These are phyloP conservation scores for Camelus bactrianus DNA, from an alignment of 2,113 vertebrate genomes.

Conservation along the genomic window DNA sequence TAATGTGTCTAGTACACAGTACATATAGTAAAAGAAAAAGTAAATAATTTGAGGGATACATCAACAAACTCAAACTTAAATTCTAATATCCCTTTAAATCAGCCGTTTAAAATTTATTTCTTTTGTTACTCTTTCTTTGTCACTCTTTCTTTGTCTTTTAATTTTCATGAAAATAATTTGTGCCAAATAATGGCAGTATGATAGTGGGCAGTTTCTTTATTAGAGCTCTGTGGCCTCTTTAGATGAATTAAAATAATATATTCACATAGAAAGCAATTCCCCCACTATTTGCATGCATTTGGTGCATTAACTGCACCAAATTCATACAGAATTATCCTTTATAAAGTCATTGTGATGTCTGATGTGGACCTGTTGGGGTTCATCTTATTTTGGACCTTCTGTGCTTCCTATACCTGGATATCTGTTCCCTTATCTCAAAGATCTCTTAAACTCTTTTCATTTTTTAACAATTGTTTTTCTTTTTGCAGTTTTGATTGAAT, in stretches of 20 bases:
- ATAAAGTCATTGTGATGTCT: background rate
- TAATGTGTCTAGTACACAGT: background rate
- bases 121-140: background rate
- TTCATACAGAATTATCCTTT: background rate
- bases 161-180: background rate
- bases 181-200: background rate
- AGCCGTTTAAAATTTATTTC: background rate
- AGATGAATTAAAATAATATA: background rate
- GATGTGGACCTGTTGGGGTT: background rate
- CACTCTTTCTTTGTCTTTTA: background rate
- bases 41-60: background rate
- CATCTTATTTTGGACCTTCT: background rate
- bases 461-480: background rate
- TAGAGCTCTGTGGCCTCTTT: background rate
- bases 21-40: background rate
- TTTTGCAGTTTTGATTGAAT: background rate
- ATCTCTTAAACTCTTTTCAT: background rate
- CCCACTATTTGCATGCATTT: background rate
- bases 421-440: background rate
- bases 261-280: background rate
- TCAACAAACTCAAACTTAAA: background rate
- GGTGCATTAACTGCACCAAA: background rate
- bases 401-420: background rate
- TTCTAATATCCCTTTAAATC: background rate
- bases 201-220: background rate